phyloP scores from a whole-genome alignment of 1,140 invertebrate genomes.

The Tetranychus urticae region DNA sequence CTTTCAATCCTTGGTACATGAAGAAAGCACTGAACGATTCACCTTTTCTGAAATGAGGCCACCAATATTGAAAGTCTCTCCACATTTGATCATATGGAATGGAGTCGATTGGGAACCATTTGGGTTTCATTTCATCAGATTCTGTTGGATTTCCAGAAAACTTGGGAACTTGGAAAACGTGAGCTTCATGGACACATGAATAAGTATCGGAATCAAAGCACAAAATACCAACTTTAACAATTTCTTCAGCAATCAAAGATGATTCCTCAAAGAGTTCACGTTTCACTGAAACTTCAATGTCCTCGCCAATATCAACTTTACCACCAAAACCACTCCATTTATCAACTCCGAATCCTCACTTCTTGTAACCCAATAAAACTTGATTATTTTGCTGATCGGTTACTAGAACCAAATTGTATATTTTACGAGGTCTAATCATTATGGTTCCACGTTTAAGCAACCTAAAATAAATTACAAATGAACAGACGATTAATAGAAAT shows the following conservation, averaged over 20 bases:
- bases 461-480: no score
- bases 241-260: neutral
- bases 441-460: no score
- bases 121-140: neutral
- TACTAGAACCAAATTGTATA: no score
- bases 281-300: neutral
- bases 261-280: neutral
- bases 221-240: neutral
- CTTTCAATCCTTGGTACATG: no score
- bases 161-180: neutral
- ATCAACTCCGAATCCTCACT: neutral
- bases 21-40: no score
- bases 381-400: no score
- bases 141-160: neutral
- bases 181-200: neutral
- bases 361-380: neutral
- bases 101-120: neutral
- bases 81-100: neutral
- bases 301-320: neutral
- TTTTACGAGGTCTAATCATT: no score
- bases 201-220: neutral
- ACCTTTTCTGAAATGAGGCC: no score
- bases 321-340: neutral
- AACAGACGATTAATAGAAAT: no score
- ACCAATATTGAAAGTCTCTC: no score